Conservation (phyloP, 2,113 vertebrate genomes). For the Dolichallabes microphthalmus region DNA sequence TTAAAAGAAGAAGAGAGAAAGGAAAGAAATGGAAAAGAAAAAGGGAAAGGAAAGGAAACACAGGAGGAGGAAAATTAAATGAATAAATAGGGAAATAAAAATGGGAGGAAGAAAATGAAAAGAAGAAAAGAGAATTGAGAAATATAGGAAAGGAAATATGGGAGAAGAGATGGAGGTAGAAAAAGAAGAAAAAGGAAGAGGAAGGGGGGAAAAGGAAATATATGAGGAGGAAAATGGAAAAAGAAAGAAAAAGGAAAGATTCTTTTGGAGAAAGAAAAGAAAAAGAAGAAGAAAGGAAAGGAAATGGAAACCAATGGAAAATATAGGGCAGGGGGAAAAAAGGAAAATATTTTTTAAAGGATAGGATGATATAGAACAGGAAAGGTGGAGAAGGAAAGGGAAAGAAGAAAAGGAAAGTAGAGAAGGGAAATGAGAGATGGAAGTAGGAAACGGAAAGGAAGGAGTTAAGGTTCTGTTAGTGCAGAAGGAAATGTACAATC, state of each 20-base stretch:
- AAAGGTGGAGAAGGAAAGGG: neutral
- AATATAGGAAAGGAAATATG: neutral
- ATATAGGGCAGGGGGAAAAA: neutral
- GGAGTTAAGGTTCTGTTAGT: neutral
- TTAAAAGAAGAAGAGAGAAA: neutral
- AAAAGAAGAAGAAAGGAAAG: neutral
- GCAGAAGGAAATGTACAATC: neutral
- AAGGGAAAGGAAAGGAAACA: neutral
- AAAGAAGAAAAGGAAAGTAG: neutral
- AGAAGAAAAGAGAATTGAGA: neutral
- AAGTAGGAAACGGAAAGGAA: neutral
- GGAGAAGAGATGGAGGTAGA: too few relatives aligned
- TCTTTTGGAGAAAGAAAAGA: neutral
- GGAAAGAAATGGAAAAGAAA: neutral
- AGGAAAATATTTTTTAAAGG: neutral
- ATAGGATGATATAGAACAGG: rapidly evolving
- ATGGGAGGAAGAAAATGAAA: neutral
- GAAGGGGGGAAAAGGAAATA: neutral
- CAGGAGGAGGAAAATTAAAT: neutral
- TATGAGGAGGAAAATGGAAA: neutral
- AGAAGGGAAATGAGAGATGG: neutral
- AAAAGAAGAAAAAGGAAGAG: neutral
- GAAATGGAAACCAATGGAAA: neutral
- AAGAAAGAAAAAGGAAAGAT: neutral
- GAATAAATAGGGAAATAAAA: neutral